phyloP scores from a whole-genome alignment of 1,140 invertebrate genomes.

The Tyrophagus putrescentiae region DNA sequence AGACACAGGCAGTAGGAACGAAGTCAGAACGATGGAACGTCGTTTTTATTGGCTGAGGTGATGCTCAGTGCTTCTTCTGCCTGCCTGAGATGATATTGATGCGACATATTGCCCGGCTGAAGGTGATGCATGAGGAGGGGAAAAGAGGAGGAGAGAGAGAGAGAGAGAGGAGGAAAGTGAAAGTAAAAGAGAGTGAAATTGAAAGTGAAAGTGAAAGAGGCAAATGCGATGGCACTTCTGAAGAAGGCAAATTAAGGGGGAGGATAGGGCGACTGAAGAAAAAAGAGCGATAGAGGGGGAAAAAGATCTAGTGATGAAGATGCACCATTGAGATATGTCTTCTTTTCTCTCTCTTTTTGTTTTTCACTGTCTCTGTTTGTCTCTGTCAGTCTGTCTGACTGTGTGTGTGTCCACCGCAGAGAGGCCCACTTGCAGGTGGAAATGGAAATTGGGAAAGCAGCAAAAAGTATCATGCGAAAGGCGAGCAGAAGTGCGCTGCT shows the following conservation, averaged over 20 bases:
- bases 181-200: neutral
- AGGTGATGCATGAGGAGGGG: neutral
- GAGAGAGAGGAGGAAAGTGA: neutral
- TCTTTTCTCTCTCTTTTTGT: no score
- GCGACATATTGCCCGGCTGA: neutral
- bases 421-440: neutral
- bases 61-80: neutral
- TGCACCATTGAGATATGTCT: no score
- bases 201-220: neutral
- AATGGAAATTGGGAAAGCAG: conserved; percentile 1
- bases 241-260: no score
- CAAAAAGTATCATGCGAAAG: no score
- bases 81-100: neutral
- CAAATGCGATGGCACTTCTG: no score
- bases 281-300: no score
- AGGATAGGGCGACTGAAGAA: no score
- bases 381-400: no score
- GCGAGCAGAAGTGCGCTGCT: neutral
- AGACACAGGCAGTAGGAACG: neutral
- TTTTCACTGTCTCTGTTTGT: no score
- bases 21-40: neutral
- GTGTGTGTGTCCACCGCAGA: no score
- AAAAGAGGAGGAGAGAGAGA: conserved; percentile 1
- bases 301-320: no score
- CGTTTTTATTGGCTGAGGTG: neutral